phyloP scores from a whole-genome alignment of 2,113 vertebrate species.

The Eulemur rufifrons region DNA sequence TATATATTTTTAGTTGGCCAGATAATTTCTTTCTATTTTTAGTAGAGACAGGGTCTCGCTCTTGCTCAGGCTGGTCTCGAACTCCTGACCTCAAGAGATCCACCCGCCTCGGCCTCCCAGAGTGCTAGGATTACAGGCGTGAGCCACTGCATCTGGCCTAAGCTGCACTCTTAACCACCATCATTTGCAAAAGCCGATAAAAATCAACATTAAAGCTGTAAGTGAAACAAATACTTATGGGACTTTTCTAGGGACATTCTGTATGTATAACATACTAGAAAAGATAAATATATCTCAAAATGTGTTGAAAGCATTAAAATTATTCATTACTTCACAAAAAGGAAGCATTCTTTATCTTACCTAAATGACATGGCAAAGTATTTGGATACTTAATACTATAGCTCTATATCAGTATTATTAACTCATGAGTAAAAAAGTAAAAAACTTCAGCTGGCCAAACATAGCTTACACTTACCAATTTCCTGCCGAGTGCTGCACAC shows the following conservation, averaged over 20 bases:
- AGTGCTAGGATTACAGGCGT: too few species aligned
- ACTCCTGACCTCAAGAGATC: too few species aligned
- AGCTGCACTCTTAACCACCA: background rate
- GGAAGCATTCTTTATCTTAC: background rate
- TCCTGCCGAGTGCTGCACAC: slow-evolving; percentile 95
- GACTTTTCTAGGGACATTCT: slow-evolving; percentile 17
- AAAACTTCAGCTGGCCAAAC: background rate
- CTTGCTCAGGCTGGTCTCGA: too few species aligned
- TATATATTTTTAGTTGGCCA: too few species aligned
- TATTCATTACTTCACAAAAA: slow-evolving; percentile 14
- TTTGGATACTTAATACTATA: background rate
- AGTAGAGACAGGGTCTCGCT: too few species aligned
- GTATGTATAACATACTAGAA: background rate
- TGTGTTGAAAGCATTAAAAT: background rate
- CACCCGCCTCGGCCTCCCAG: too few species aligned
- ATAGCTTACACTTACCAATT: slow-evolving; percentile 88
- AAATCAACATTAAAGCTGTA: slow-evolving; percentile 48
- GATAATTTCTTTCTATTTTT: too few species aligned
- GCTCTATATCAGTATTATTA: background rate
- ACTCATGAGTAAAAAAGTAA: background rate
- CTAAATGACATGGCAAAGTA: background rate
- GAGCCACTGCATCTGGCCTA: background rate
- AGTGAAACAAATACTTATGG: background rate
- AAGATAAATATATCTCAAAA: background rate
- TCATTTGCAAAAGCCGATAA: slow-evolving; percentile 28